Evolutionary conservation across 2,888 invertebrate species (phyloP).

Genomic region (Thymelicus acteon): DNA sequence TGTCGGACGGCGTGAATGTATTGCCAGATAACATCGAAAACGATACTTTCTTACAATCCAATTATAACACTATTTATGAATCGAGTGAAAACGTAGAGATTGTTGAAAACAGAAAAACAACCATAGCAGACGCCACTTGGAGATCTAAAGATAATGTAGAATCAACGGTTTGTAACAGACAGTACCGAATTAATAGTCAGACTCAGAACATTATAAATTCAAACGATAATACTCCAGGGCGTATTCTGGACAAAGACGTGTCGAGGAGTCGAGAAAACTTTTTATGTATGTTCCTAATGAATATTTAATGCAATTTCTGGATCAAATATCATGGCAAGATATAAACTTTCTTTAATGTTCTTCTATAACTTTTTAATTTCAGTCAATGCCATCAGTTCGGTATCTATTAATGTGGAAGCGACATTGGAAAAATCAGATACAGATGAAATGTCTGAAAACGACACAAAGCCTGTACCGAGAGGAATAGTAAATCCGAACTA

Average conservation of each 20-base stretch:
- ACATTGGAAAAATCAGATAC: slow-evolving; percentile 84
- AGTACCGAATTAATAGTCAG: slow-evolving; percentile 67
- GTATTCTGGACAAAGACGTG: slow-evolving; percentile 27
- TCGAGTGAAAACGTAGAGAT: slow-evolving; percentile 51
- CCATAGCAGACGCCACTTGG: slow-evolving; percentile 45
- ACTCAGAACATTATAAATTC: slow-evolving; percentile 21
- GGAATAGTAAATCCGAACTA: slow-evolving; percentile 94
- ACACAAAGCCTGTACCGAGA: slow-evolving; percentile 78
- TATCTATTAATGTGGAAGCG: slow-evolving; percentile 82
- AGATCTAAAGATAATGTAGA: slow-evolving; percentile 51
- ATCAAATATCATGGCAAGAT: neutral
- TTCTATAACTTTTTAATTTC: slow-evolving; percentile 27
- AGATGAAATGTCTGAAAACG: slow-evolving; percentile 80
- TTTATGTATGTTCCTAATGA: slow-evolving; percentile 21
- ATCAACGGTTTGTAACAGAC: slow-evolving; percentile 66
- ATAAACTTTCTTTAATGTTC: neutral
- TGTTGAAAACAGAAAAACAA: slow-evolving; percentile 52
- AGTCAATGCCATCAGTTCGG: slow-evolving; percentile 51
- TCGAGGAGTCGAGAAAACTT: slow-evolving; percentile 3
- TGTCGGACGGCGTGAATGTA: slow-evolving; percentile 49
- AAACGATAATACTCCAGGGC: slow-evolving; percentile 1
- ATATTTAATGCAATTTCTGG: neutral
- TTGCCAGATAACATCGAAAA: slow-evolving; percentile 49
- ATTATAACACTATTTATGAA: slow-evolving; percentile 53
- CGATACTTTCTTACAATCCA: slow-evolving; percentile 54